Conservation (phyloP, 2,113 vertebrate genomes). For the Gymnocephalus cernua region DNA sequence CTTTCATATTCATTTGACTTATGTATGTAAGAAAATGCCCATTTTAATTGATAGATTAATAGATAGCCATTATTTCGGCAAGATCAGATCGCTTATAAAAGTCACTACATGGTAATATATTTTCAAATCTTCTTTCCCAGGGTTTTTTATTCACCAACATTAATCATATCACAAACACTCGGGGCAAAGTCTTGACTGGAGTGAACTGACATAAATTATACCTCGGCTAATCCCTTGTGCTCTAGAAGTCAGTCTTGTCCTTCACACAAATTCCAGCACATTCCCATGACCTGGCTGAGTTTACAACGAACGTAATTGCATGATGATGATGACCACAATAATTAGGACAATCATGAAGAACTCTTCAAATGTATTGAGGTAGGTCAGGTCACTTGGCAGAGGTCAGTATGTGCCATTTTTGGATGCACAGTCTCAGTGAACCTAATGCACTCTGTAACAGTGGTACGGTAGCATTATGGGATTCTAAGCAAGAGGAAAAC, state of each 20-base stretch:
- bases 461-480: slow-evolving; percentile 50
- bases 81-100: background rate
- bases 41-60: background rate
- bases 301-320: slow-evolving; percentile 22
- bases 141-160: slow-evolving; percentile 10
- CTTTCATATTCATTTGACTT: background rate
- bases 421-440: slow-evolving; percentile 60
- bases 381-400: slow-evolving; percentile 34
- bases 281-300: slow-evolving; percentile 54
- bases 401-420: slow-evolving; percentile 50
- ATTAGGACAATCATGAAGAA: slow-evolving; percentile 59
- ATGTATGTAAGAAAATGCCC: background rate
- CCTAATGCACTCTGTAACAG: slow-evolving; percentile 59
- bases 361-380: slow-evolving; percentile 43
- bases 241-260: slow-evolving; percentile 34
- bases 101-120: background rate
- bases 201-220: slow-evolving; percentile 36
- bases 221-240: slow-evolving; percentile 17
- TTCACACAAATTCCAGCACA: slow-evolving; percentile 53
- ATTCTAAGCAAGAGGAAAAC: slow-evolving; percentile 62
- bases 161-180: slow-evolving; percentile 32
- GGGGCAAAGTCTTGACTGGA: slow-evolving; percentile 19
- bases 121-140: slow-evolving; percentile 8
- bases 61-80: background rate
- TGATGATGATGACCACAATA: slow-evolving; percentile 46